phyloP scores from a whole-genome alignment of 2,113 vertebrate species.

The Tychaedon coryphoeus region DNA sequence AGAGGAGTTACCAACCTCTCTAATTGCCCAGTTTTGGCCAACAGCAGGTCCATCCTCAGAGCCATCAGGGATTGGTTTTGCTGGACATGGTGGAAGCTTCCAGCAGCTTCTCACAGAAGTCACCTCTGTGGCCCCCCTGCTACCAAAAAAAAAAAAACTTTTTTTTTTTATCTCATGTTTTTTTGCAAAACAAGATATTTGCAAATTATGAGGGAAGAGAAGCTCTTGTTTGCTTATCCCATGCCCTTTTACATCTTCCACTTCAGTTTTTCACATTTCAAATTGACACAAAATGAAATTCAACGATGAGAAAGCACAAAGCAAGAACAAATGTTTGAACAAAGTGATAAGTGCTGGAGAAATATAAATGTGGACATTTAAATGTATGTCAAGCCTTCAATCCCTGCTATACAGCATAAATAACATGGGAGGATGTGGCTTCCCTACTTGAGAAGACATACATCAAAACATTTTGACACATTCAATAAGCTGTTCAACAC shows the following conservation, averaged over 20 bases:
- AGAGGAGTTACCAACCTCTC: background rate
- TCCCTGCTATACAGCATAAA: background rate
- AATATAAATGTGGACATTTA: background rate
- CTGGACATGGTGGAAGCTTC: background rate
- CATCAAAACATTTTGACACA: conserved; percentile 5
- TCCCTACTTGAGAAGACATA: background rate
- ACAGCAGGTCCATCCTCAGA: background rate
- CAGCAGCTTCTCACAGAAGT: background rate
- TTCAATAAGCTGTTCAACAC: background rate
- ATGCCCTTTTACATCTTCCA: background rate
- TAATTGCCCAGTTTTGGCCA: background rate
- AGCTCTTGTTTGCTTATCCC: background rate
- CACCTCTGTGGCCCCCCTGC: background rate
- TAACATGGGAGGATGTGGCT: background rate
- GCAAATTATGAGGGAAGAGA: background rate
- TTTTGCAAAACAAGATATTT: background rate
- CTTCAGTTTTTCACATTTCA: background rate
- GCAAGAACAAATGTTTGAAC: background rate
- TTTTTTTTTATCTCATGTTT: background rate
- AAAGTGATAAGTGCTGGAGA: background rate
- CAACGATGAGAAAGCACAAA: background rate
- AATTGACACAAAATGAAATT: background rate
- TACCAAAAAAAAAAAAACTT: background rate
- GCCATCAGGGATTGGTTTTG: background rate
- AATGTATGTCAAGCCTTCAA: background rate